Evolutionary conservation across 2,888 invertebrate species (phyloP), one percentile per base, ranked within the genome.

Genomic region (Drosophila buzzatii): DNA sequence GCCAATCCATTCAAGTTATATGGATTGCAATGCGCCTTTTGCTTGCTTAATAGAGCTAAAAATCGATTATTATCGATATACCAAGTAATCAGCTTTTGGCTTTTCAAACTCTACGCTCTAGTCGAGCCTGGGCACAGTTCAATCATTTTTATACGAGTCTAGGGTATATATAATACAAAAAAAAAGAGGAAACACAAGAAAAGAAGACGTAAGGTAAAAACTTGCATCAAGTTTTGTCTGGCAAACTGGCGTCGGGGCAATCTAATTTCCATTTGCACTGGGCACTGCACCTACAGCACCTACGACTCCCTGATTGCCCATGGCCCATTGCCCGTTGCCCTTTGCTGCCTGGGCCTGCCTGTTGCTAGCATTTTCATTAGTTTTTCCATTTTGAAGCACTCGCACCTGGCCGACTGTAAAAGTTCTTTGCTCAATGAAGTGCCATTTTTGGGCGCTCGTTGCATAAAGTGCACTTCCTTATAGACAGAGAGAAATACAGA

Each of bases 231-330:
- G 69, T 88, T 88, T 73, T 83, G 83, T 89, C 85, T 82, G 69
- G 79, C 73, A 63, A 77, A 66, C 69, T 69, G 66, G 70, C 70
- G 69, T 51, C 73, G 56, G 33, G 69, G 86, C 89, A 86, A 88
- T 88, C 90, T 86, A 88, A 86, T 86, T 86, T 86, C 86, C 90
- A 86, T 86, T 89, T 89, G 80, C 71, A 64, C 73, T 58, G 65
- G 57, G 33, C 73, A 70, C 18, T 47, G 42, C 45, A 55, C 18
- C 64, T 16, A 47, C 45, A 23, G 53, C 35, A 20, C 27, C 42
- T 12, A 64, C 44, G 35, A 16, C 52, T 41, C 37, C 47, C 42
- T 20, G 39, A n/a, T 37, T 55, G 35, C 39, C 12, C 14, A 5
- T 27, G 5, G 27, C 27, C 27, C 27, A 9, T 20, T 51, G 12